These are phyloP conservation scores for Labeo catla DNA, from an alignment of 2,113 vertebrate species.

Conservation along the genomic window DNA sequence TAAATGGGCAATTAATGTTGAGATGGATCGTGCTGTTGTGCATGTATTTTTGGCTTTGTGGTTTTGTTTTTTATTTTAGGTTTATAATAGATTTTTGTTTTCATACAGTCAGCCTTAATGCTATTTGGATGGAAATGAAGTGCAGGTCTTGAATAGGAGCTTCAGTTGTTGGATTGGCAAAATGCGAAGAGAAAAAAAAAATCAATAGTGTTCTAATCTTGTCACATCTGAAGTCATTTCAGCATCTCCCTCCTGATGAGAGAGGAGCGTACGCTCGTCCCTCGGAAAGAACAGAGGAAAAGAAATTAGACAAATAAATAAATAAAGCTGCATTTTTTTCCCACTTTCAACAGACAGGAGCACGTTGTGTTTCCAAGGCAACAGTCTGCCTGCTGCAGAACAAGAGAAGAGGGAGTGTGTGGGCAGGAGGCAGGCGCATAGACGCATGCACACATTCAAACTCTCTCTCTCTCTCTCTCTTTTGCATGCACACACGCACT, in stretches of 20 bases:
- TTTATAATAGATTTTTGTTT: neutral
- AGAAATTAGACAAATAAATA: conserved; percentile 50
- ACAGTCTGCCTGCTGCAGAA: conserved; percentile 73
- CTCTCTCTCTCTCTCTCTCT: neutral
- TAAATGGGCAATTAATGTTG: neutral
- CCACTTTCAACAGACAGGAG: conserved; percentile 67
- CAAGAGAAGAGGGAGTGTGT: conserved; percentile 33
- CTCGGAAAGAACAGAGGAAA: conserved; percentile 53
- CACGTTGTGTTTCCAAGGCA: conserved; percentile 80
- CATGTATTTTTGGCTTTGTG: neutral
- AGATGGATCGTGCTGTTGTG: neutral
- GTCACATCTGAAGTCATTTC: conserved; percentile 16
- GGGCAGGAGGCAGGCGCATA: conserved; percentile 57
- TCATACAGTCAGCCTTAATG: neutral
- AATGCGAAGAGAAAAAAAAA: neutral
- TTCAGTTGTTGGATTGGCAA: neutral
- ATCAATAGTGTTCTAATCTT: neutral
- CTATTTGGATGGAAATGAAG: neutral
- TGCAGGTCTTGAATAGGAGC: neutral
- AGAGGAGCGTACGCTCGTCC: neutral
- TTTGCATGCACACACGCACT: conserved; percentile 17
- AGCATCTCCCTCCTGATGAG: conserved; percentile 9
- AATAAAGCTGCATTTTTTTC: conserved; percentile 60
- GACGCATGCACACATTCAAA: conserved; percentile 57
- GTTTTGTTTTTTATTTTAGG: neutral